Evolutionary conservation across 2,797 vertebrate genomes (phyloP), one percentile per base, ranked within the genome.

Genomic region (Ambastaia sidthimunki): DNA sequence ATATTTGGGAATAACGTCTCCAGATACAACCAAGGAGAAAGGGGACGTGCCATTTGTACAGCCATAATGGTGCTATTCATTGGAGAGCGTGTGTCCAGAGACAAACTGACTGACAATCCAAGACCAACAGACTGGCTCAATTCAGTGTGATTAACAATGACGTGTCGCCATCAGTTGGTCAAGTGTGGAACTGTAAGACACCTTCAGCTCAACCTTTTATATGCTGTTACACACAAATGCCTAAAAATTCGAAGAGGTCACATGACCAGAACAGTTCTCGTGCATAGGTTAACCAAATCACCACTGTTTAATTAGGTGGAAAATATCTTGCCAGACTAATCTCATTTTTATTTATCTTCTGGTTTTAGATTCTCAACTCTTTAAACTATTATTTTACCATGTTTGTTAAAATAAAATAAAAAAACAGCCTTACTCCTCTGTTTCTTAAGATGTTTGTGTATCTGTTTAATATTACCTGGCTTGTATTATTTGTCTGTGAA

Each of bases 131-230:
- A 48, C 15, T 34, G 19, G 4, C 11, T 71, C 69, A 34, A 5
- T 44, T 74, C 57, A 72, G 19, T 55, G 50, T 78, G 73, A 88
- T 90, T 65, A 16, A 71, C 83, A 86, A 88, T 84, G 81, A 83
- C 89, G 82, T 92, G 90, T 86, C 86, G 80, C 91, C 91, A 93
- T 90, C 93, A 93, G 88, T 87, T 91, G 93, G 87, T 88, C 88
- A 89, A 67, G 87, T 73, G 4, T 81, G 84, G 87, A 90, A n/a
- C 15, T 54, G 74, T 4, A 54, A 47, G 25, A 31, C 19, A 21
- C 21, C 4, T 59, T 60, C 21, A 12, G 55, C 3, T 10, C 25
- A 18, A 0, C 15, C n/a, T 19, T 13, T 23, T 4, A 41, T 5
- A 25, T 18, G 3, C 7, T 57, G 10, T 60, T 18, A 2, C 9